Evolutionary conservation across 2,113 vertebrate species (phyloP).

Genomic region (Desmodus rotundus): DNA sequence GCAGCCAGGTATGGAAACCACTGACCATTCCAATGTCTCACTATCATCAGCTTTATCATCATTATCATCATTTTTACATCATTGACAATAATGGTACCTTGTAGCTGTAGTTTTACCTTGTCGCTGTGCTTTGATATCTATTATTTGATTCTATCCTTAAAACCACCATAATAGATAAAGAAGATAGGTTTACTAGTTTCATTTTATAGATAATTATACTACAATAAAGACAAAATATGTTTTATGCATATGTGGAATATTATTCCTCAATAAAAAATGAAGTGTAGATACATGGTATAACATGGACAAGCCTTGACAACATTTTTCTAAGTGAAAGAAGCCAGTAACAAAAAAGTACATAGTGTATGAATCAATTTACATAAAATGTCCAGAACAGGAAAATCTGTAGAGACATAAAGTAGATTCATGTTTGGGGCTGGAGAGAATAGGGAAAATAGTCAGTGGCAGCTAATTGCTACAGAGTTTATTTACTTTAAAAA

Average conservation of each 20-base stretch:
- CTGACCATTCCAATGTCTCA: not conserved
- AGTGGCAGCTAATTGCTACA: not conserved
- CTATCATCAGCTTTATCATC: not conserved
- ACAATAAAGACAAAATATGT: not conserved
- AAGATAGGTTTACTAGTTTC: not conserved
- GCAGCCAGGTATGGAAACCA: not conserved
- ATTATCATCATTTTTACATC: not conserved
- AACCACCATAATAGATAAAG: not conserved
- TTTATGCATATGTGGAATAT: not conserved
- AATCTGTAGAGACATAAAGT: conserved; percentile 1
- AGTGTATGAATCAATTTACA: not conserved
- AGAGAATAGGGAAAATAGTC: not conserved
- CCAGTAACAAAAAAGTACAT: conserved; percentile 20
- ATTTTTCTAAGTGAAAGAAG: conserved; percentile 8
- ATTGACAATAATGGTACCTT: not conserved
- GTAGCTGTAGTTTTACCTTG: not conserved
- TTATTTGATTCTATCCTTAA: conserved; percentile 4
- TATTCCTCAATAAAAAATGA: not conserved
- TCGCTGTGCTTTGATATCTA: not conserved
- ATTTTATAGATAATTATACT: conserved; percentile 17
- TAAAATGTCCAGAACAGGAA: not conserved
- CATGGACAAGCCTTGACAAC: not conserved
- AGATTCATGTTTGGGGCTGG: not conserved
- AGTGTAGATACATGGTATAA: not conserved
- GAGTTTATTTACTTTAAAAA: not conserved